A percentile compares a stretch with the other conserved stretches of the same genome.
Evolutionary conservation across 2,113 vertebrate species (phyloP).

Genomic region (Chitala chitala): DNA sequence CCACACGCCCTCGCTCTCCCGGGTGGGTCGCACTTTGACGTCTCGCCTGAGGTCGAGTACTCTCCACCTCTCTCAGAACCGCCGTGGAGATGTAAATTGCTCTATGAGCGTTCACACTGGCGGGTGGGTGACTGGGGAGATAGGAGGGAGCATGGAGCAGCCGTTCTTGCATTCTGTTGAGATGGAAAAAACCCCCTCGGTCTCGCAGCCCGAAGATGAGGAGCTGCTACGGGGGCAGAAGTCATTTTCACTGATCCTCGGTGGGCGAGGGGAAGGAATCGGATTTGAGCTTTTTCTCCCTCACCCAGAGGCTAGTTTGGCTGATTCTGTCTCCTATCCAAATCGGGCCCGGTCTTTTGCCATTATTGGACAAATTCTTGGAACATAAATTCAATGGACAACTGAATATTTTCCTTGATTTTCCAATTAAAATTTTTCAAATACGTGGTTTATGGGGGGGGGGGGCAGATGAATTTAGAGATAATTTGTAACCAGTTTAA

Average conservation of each 20-base stretch:
- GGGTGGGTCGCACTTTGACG: slow-evolving; percentile 47
- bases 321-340: no score
- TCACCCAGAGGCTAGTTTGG: slow-evolving; percentile 36
- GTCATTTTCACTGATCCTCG: slow-evolving; percentile 57
- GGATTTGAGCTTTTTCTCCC: slow-evolving; percentile 46
- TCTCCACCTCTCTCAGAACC: slow-evolving; percentile 29
- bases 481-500: no score
- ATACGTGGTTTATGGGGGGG: no score
- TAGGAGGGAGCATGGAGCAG: slow-evolving; percentile 47
- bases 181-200: slow-evolving; percentile 60
- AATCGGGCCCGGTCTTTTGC: not conserved
- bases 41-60: slow-evolving; percentile 51
- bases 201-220: slow-evolving; percentile 50
- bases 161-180: slow-evolving; percentile 60
- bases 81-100: slow-evolving; percentile 56
- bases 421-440: no score
- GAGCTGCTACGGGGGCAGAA: slow-evolving; percentile 57
- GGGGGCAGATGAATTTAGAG: no score
- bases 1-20: not conserved
- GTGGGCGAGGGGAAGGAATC: slow-evolving; percentile 39
- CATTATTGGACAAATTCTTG: not conserved
- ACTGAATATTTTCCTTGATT: no score
- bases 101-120: not conserved
- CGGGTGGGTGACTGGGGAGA: not conserved
- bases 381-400: not conserved